These are phyloP conservation scores for Acanthococcus lagerstroemiae DNA, from an alignment of 2,888 invertebrate species.

Conservation along the genomic window DNA sequence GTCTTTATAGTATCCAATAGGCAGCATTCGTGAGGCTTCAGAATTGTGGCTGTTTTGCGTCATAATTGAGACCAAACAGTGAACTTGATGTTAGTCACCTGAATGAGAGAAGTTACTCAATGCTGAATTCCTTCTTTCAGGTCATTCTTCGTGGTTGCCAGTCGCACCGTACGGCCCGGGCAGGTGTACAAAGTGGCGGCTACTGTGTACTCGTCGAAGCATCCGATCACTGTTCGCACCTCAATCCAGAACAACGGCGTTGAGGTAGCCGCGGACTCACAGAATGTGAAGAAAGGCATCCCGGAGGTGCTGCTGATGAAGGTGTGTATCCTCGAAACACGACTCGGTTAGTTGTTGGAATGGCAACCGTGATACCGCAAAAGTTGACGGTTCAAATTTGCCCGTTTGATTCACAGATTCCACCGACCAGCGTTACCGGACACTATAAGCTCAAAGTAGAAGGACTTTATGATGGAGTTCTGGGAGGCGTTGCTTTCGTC, in stretches of 20 bases:
- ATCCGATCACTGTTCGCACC: slow-evolving; percentile 73
- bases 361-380: not conserved
- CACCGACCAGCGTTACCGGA: slow-evolving; percentile 70
- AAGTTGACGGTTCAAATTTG: not conserved
- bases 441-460: slow-evolving; percentile 75
- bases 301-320: slow-evolving; percentile 82
- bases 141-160: slow-evolving; percentile 86
- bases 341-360: slow-evolving; percentile 12
- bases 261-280: slow-evolving; percentile 71
- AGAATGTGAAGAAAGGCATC: slow-evolving; percentile 73
- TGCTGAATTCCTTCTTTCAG: slow-evolving; percentile 43
- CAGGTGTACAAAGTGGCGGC: slow-evolving; percentile 82
- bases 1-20: too few relatives aligned
- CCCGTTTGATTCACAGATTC: slow-evolving; percentile 49
- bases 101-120: not conserved
- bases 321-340: slow-evolving; percentile 45
- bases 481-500: slow-evolving; percentile 77
- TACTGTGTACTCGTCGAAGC: slow-evolving; percentile 64
- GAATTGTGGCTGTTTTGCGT: too few relatives aligned
- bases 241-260: slow-evolving; percentile 84
- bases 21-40: too few relatives aligned
- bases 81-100: too few relatives aligned
- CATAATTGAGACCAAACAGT: too few relatives aligned
- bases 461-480: slow-evolving; percentile 63
- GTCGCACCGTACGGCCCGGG: slow-evolving; percentile 80